These are phyloP conservation scores for Phalangium opilio DNA, from an alignment of 2,888 invertebrate species.

Conservation along the genomic window DNA sequence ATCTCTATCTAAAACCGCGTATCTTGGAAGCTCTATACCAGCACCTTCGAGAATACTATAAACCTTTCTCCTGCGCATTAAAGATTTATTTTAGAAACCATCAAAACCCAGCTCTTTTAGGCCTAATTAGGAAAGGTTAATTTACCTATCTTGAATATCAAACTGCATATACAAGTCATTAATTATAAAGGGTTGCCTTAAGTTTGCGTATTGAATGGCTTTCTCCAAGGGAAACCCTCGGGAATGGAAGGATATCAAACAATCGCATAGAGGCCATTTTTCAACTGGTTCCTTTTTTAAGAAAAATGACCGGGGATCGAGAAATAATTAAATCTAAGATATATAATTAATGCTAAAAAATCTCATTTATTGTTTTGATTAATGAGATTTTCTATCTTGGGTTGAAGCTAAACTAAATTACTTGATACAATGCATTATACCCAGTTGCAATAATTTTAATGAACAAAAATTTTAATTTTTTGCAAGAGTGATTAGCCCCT, in stretches of 20 bases:
- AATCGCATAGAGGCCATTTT: constrained; percentile 95
- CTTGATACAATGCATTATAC: too few species aligned
- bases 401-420: too few species aligned
- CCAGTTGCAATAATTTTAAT: too few species aligned
- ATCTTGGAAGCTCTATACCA: constrained; percentile 93
- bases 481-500: too few species aligned
- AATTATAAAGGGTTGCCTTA: constrained; percentile 88
- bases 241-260: constrained; percentile 94
- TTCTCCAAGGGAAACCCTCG: constrained; percentile 97
- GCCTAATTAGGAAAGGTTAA: constrained; percentile 17
- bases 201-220: constrained; percentile 86
- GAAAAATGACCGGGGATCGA: too few species aligned
- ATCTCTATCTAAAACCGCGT: constrained; percentile 89
- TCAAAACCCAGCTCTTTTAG: not conserved
- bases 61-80: constrained; percentile 74
- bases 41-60: constrained; percentile 84
- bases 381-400: too few species aligned
- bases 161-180: constrained; percentile 98
- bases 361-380: too few species aligned
- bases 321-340: too few species aligned
- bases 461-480: too few species aligned
- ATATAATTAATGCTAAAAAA: too few species aligned
- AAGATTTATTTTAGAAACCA: constrained; percentile 1
- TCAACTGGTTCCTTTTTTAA: constrained; percentile 79
- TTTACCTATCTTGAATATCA: constrained; percentile 64